Evolutionary conservation across 2,888 invertebrate species (phyloP).

Genomic region (Rhaphigaster nebulosa): DNA sequence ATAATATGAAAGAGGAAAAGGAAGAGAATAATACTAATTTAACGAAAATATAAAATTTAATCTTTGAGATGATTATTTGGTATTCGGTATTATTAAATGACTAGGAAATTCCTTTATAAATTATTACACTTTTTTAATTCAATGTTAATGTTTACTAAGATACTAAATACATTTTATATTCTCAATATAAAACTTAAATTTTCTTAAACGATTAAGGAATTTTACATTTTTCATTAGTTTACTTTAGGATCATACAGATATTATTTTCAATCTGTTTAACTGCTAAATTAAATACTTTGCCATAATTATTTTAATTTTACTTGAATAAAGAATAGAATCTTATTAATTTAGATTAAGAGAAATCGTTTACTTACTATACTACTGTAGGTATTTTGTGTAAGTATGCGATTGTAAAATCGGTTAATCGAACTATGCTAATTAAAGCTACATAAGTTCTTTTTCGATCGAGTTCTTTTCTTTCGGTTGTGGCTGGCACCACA

Average conservation of each 20-base stretch:
- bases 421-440: neutral
- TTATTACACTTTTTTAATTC: constrained; percentile 18
- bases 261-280: neutral
- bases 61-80: neutral
- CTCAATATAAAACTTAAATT: neutral
- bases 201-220: neutral
- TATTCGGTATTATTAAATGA: neutral
- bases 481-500: constrained; percentile 66
- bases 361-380: neutral
- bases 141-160: neutral
- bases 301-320: neutral
- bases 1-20: neutral
- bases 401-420: neutral
- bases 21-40: constrained; percentile 16
- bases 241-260: neutral
- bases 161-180: neutral
- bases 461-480: constrained; percentile 59
- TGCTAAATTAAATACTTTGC: neutral
- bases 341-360: neutral
- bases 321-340: neutral
- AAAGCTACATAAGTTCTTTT: constrained; percentile 31
- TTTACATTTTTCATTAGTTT: neutral
- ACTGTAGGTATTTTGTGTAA: neutral
- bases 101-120: constrained; percentile 17
- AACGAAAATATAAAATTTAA: constrained; percentile 48